Evolutionary conservation across 2,113 vertebrate genomes (phyloP).

Genomic region (Xyliphius kryptos): DNA sequence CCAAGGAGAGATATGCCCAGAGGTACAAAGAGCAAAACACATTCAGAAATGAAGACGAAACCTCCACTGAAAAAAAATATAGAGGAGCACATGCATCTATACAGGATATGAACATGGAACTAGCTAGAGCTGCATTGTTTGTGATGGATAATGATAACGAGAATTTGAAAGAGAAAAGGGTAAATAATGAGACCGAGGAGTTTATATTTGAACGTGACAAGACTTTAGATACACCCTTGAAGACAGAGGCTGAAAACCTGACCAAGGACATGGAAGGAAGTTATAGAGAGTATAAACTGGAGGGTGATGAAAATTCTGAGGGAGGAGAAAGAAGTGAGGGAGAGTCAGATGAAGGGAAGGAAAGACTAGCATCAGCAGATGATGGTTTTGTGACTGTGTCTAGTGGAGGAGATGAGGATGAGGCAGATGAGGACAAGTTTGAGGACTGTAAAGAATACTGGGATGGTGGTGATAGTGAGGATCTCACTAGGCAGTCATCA

Average conservation of each 20-base stretch:
- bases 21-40: slow-evolving; percentile 14
- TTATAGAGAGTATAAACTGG: too few relatives aligned
- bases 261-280: too few relatives aligned
- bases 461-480: slow-evolving; percentile 30
- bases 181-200: slow-evolving; percentile 24
- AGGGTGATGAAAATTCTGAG: too few relatives aligned
- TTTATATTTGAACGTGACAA: too few relatives aligned
- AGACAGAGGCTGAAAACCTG: too few relatives aligned
- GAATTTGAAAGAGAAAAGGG: slow-evolving; percentile 35
- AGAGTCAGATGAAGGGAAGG: too few relatives aligned
- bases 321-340: background rate
- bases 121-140: slow-evolving; percentile 24
- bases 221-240: too few relatives aligned
- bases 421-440: slow-evolving; percentile 53
- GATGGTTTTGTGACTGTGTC: slow-evolving; percentile 59
- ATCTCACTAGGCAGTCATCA: slow-evolving; percentile 23
- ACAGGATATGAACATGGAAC: slow-evolving; percentile 10
- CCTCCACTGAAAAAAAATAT: background rate
- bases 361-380: too few relatives aligned
- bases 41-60: slow-evolving; percentile 23
- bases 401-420: slow-evolving; percentile 54
- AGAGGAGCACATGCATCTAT: background rate
- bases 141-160: slow-evolving; percentile 1
- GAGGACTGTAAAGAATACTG: slow-evolving; percentile 57
- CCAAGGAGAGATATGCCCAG: slow-evolving; percentile 46